Evolutionary conservation across 2,888 invertebrate genomes (phyloP).

Genomic region (Eupithecia subumbrata): DNA sequence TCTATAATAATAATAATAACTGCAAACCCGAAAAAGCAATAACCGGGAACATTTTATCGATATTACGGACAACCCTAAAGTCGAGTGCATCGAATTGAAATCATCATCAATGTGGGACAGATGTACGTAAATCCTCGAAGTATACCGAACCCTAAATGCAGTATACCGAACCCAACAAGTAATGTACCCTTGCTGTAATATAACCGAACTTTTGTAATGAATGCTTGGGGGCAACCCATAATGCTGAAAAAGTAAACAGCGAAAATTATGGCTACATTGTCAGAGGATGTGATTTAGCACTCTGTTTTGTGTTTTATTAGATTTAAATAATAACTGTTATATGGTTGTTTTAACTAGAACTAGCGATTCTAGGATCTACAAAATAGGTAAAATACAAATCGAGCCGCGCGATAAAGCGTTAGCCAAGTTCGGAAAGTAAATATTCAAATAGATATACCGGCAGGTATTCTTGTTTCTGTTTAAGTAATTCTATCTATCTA

Average conservation of each 20-base stretch:
- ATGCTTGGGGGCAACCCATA: conserved; percentile 44
- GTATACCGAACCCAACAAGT: neutral
- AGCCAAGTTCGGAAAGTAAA: neutral
- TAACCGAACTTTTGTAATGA: neutral
- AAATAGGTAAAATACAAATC: neutral
- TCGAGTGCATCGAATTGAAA: conserved; percentile 25
- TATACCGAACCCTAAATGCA: conserved; percentile 14
- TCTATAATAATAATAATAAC: neutral
- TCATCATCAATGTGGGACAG: conserved; percentile 48
- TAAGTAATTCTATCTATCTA: neutral
- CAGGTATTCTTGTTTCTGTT: neutral
- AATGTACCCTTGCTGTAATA: neutral
- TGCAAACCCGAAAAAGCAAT: neutral
- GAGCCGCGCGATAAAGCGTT: neutral
- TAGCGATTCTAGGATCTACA: neutral
- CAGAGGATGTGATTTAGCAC: neutral
- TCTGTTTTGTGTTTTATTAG: neutral
- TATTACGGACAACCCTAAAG: conserved; percentile 34
- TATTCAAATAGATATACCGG: neutral
- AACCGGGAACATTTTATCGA: conserved; percentile 22
- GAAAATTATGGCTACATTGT: conserved; percentile 20
- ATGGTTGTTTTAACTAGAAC: neutral
- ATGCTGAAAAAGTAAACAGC: conserved; percentile 49
- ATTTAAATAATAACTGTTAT: neutral
- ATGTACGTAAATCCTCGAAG: conserved; percentile 50